These are phyloP conservation scores for Lota lota DNA, from an alignment of 2,113 vertebrate species.

Conservation along the genomic window DNA sequence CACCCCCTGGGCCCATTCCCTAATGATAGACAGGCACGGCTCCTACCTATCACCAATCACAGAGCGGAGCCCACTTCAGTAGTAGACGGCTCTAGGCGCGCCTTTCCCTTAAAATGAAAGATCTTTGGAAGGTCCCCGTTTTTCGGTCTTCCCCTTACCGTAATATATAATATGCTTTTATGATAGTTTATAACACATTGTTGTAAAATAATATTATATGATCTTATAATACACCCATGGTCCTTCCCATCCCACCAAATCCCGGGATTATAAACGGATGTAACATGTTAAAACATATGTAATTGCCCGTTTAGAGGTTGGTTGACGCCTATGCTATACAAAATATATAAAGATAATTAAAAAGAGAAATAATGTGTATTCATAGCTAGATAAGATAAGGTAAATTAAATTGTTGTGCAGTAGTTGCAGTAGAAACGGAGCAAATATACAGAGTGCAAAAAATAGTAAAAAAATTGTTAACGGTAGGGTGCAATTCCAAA, in stretches of 20 bases:
- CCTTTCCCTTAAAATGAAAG: not conserved
- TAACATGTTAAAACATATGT: no score
- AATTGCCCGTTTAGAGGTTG: not conserved
- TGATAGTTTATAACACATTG: not conserved
- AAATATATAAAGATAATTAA: not conserved
- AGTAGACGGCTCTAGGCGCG: no score
- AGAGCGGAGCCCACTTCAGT: constrained; percentile 16
- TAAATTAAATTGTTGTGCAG: no score
- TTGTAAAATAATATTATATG: not conserved
- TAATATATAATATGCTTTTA: no score
- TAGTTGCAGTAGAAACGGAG: no score
- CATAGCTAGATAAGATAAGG: not conserved
- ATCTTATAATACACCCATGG: no score
- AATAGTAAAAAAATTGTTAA: no score
- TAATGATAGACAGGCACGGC: constrained; percentile 23
- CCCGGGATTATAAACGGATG: no score
- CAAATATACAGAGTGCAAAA: no score
- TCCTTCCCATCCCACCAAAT: no score
- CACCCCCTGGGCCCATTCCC: not conserved
- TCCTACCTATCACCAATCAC: constrained; percentile 52
- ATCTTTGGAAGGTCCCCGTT: not conserved
- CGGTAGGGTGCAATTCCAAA: no score
- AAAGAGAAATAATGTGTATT: not conserved
- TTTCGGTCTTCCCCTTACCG: no score
- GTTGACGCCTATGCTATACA: not conserved